These are phyloP conservation scores for Eulithis prunata DNA, from an alignment of 2,888 invertebrate species.

Conservation along the genomic window DNA sequence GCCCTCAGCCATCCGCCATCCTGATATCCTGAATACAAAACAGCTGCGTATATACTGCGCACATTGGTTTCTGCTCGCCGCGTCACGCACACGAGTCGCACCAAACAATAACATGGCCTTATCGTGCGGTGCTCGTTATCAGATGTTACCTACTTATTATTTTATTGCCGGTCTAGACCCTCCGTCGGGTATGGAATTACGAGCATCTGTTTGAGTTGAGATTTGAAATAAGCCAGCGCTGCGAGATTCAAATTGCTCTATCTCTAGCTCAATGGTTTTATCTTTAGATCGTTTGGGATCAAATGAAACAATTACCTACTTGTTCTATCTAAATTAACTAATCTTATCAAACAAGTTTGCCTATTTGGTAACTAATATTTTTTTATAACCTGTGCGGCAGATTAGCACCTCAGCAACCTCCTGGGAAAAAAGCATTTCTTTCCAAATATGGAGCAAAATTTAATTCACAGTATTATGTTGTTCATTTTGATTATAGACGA, in stretches of 20 bases:
- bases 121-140: constrained; percentile 38
- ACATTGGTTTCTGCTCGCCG: constrained; percentile 14
- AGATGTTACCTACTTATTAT: constrained; percentile 28
- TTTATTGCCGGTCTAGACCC: constrained; percentile 35
- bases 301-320: neutral
- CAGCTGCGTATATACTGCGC: constrained; percentile 18
- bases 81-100: constrained; percentile 23
- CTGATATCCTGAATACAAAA: constrained; percentile 11
- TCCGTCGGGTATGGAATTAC: constrained; percentile 24
- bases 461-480: neutral
- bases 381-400: too few species aligned
- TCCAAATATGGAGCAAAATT: neutral
- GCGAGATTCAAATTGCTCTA: neutral
- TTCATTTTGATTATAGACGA: too few species aligned
- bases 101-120: constrained; percentile 45
- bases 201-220: constrained; percentile 4
- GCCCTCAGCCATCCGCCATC: constrained; percentile 6
- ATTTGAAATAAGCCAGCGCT: neutral
- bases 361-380: too few species aligned
- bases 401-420: too few species aligned
- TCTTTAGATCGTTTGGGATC: neutral
- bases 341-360: too few species aligned
- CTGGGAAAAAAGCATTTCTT: too few species aligned
- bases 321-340: too few species aligned
- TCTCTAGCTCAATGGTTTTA: neutral